Evolutionary conservation across 2,888 invertebrate genomes (phyloP), one percentile per base, ranked within the genome.

Genomic region (Xanthia icteritia): DNA sequence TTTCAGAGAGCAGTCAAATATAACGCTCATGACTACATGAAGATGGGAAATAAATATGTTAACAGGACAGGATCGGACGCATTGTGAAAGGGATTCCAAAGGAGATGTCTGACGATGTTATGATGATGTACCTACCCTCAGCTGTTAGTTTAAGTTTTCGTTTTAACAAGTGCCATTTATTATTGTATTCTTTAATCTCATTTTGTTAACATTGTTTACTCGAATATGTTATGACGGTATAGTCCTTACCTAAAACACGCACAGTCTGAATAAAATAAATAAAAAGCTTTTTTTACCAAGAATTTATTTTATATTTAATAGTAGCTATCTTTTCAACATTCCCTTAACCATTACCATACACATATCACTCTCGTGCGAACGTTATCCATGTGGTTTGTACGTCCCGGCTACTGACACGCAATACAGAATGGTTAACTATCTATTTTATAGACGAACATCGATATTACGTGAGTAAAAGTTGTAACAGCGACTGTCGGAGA

Each of bases 1-100:
- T 95, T 93, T 77, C 95, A 96, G 96, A 96, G 86, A 95, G 95
- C 92, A 95, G 94, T 89, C 94, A 95, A 89, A 95, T 95, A 94
- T 95, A 95, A 92, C 89, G 45, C 23, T 67, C 60, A 71, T 66
- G 51, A 86, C 56, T 58, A 69, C 80, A 71, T 76, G 76, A 84
- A 73, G 27, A 82, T 82, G 85, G 88, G 88, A 88, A 88, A 76
- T 79, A 65, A 83, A 76, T 79, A 83, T 83, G 85, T 84, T 82
- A 76, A 86, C 77, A 86, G 73, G 77, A 77, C 39, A 54, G 86
- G 81, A 81, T 70, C 64, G 77, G 81, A 81, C 80, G 79, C 71
- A 81, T 85, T 69, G 70, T 23, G 79, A 75, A 86, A 87, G 80
- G 82, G 87, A 89, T 89, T 89, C 89, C 90, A 90, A 88, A 91